Conservation (phyloP, 2,888 invertebrate genomes). For the Drosophila quinaria region DNA sequence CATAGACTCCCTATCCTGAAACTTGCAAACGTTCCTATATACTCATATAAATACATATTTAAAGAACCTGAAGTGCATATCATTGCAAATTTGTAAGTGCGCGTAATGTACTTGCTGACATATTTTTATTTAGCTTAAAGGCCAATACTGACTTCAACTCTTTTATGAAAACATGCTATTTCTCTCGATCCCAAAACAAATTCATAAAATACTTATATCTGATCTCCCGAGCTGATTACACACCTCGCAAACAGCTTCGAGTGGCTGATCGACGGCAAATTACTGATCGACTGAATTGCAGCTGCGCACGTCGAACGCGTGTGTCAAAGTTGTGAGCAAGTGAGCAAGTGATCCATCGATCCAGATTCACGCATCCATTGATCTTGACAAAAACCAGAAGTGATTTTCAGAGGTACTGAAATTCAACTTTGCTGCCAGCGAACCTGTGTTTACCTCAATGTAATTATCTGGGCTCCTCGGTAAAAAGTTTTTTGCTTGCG, state of each 20-base stretch:
- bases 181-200: slow-evolving; percentile 17
- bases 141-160: slow-evolving; percentile 18
- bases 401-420: slow-evolving; percentile 67
- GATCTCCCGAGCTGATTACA: slow-evolving; percentile 72
- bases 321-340: slow-evolving; percentile 33
- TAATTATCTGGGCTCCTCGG: slow-evolving; percentile 59
- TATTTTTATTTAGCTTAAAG: slow-evolving; percentile 35
- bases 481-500: slow-evolving; percentile 1
- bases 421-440: slow-evolving; percentile 29
- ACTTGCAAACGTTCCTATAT: background rate
- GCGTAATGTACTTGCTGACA: slow-evolving; percentile 43
- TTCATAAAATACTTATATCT: slow-evolving; percentile 47
- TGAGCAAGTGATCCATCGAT: slow-evolving; percentile 32
- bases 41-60: slow-evolving; percentile 17
- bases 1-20: background rate
- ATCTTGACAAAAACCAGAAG: slow-evolving; percentile 66
- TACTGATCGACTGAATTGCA: slow-evolving; percentile 34
- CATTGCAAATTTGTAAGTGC: background rate
- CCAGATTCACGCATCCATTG: slow-evolving; percentile 26
- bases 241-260: slow-evolving; percentile 48
- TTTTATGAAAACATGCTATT: slow-evolving; percentile 7
- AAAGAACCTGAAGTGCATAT: slow-evolving; percentile 29
- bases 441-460: slow-evolving; percentile 54
- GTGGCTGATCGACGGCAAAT: slow-evolving; percentile 43
- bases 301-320: slow-evolving; percentile 43